phyloP scores from a whole-genome alignment of 2,797 vertebrate species.

The Monodelphis domestica region DNA sequence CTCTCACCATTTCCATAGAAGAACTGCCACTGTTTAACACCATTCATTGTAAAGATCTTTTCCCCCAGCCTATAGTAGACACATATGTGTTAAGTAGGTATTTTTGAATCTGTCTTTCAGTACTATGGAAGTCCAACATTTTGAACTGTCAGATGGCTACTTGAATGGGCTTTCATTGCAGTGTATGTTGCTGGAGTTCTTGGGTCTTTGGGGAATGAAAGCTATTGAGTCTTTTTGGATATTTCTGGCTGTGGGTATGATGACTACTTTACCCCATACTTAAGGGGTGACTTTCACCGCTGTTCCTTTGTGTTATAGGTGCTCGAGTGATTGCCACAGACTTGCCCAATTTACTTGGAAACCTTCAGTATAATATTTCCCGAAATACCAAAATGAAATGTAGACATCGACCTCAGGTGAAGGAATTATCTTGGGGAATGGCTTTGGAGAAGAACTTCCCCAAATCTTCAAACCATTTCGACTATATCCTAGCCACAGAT shows the following conservation, averaged over 20 bases:
- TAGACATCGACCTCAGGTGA: slow-evolving; percentile 91
- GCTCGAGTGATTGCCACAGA: slow-evolving; percentile 95
- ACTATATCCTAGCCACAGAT: slow-evolving; percentile 96
- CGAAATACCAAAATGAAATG: slow-evolving; percentile 91
- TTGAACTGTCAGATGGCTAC: background rate
- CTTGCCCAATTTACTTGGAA: slow-evolving; percentile 93
- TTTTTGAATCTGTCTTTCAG: background rate
- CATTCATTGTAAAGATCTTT: slow-evolving; percentile 33
- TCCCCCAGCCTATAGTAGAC: background rate
- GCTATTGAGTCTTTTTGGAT: background rate
- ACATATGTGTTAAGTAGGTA: background rate
- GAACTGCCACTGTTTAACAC: background rate
- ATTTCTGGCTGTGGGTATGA: background rate
- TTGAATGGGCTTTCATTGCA: background rate
- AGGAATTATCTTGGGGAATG: slow-evolving; percentile 93
- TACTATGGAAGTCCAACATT: background rate
- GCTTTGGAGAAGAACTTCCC: slow-evolving; percentile 92
- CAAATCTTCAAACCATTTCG: slow-evolving; percentile 86
- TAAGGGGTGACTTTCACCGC: background rate
- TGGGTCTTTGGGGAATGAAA: background rate
- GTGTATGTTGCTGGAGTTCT: background rate
- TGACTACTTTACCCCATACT: background rate
- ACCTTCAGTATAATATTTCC: slow-evolving; percentile 92
- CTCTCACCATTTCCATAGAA: background rate
- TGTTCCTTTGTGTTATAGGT: slow-evolving; percentile 82